These are phyloP conservation scores for Amazona guildingii DNA, from an alignment of 2,113 vertebrate species.

Conservation along the genomic window DNA sequence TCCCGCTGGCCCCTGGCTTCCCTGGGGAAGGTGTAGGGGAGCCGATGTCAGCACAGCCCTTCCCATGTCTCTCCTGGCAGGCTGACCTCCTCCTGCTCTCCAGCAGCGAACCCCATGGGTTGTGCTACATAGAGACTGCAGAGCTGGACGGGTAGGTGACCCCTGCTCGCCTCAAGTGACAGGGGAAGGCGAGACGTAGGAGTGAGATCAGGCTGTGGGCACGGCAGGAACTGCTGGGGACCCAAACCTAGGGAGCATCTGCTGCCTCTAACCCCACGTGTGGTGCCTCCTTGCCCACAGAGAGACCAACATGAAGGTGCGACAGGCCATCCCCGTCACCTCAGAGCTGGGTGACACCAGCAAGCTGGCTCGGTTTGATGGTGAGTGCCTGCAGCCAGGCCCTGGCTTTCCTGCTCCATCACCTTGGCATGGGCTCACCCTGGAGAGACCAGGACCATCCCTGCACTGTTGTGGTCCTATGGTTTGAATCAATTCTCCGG, in stretches of 20 bases:
- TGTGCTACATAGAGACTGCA: constrained; percentile 96
- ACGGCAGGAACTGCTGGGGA: not conserved
- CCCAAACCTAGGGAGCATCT: not conserved
- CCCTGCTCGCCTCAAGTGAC: rapidly evolving
- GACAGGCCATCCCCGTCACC: constrained; percentile 88
- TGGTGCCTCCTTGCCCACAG: constrained; percentile 61
- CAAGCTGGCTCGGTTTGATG: constrained; percentile 85
- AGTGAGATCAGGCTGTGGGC: not conserved
- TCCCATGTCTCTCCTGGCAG: constrained; percentile 62
- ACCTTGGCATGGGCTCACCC: not conserved
- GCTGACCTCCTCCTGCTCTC: constrained; percentile 94
- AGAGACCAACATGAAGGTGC: constrained; percentile 96
- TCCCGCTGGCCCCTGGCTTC: not conserved
- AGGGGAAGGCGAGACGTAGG: not conserved
- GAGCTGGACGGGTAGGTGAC: constrained; percentile 90
- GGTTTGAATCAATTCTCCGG: not conserved
- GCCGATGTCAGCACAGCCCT: too few species aligned
- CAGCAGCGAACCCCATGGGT: constrained; percentile 92
- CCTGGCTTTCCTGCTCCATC: rapidly evolving
- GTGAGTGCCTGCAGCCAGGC: constrained; percentile 58
- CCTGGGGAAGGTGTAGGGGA: not conserved
- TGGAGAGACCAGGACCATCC: not conserved
- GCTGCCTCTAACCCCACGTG: rapidly evolving
- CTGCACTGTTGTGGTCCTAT: rapidly evolving
- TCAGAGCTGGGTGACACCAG: constrained; percentile 83